Evolutionary conservation across 2,888 invertebrate genomes (phyloP).

Genomic region (Aphodius granarius): DNA sequence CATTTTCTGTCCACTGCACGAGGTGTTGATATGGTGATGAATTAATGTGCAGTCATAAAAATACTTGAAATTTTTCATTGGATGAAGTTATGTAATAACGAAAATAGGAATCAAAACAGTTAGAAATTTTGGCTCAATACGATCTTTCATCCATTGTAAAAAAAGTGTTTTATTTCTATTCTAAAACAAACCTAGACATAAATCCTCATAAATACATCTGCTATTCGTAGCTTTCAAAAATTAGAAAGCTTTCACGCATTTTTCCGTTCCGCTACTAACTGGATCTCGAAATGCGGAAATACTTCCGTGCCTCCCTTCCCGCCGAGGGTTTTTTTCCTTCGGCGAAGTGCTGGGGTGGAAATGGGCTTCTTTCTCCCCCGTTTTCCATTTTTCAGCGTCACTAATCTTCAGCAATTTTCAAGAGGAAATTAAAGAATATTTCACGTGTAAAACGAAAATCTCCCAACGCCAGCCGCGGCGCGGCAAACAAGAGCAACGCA

Average conservation of each 20-base stretch:
- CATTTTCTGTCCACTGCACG: background rate
- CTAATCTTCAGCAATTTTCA: slow-evolving; percentile 35
- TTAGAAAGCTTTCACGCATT: background rate
- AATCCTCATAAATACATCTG: background rate
- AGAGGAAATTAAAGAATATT: slow-evolving; percentile 39
- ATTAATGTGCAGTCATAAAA: background rate
- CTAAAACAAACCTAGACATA: background rate
- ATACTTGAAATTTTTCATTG: background rate
- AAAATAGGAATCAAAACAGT: too few relatives aligned
- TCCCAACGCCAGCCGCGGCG: slow-evolving; percentile 16
- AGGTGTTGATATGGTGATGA: background rate
- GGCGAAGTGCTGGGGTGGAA: background rate
- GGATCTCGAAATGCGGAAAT: background rate
- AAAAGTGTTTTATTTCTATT: background rate
- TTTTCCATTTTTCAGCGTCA: slow-evolving; percentile 22
- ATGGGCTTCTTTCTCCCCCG: slow-evolving; percentile 1
- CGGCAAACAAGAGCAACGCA: slow-evolving; percentile 27
- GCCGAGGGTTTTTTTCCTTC: background rate
- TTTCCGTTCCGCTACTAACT: background rate
- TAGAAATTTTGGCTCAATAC: too few relatives aligned
- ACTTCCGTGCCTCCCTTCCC: background rate
- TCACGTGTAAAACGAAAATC: slow-evolving; percentile 36
- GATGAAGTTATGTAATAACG: too few relatives aligned
- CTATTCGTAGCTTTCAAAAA: background rate
- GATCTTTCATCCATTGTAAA: too few relatives aligned